Conservation (phyloP, 2,888 invertebrate genomes). For the Drosophila paranaensis region DNA sequence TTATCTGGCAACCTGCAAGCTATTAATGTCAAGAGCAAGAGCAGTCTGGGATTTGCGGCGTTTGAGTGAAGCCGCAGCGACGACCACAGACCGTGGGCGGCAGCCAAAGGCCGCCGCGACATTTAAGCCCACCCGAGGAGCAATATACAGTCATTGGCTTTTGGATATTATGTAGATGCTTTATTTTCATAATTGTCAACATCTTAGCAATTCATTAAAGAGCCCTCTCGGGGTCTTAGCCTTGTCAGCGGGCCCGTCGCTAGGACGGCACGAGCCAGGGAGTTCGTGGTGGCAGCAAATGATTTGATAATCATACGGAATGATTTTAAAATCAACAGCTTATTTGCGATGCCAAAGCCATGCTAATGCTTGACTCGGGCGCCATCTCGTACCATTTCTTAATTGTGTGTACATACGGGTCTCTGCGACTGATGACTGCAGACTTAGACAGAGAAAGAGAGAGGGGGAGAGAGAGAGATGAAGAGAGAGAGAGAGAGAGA, state of each 20-base stretch:
- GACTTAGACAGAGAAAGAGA: slow-evolving; percentile 35
- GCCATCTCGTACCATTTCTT: slow-evolving; percentile 54
- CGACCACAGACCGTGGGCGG: slow-evolving; percentile 13
- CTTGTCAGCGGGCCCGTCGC: slow-evolving; percentile 17
- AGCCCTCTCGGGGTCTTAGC: slow-evolving; percentile 2
- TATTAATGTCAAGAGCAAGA: slow-evolving; percentile 35
- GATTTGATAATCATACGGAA: slow-evolving; percentile 66
- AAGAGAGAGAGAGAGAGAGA: too few relatives aligned
- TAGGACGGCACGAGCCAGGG: slow-evolving; percentile 4
- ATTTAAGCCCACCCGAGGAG: slow-evolving; percentile 46
- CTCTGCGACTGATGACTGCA: slow-evolving; percentile 18
- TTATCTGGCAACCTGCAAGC: slow-evolving; percentile 27
- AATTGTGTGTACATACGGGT: slow-evolving; percentile 67
- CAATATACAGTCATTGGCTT: slow-evolving; percentile 27
- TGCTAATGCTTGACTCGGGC: slow-evolving; percentile 46
- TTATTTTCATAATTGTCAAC: slow-evolving; percentile 66
- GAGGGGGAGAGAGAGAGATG: neutral
- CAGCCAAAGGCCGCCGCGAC: slow-evolving; percentile 22
- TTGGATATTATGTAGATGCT: slow-evolving; percentile 31
- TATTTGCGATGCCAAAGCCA: slow-evolving; percentile 57
- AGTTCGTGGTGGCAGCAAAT: slow-evolving; percentile 38
- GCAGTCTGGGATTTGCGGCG: slow-evolving; percentile 39
- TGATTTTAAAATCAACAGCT: slow-evolving; percentile 71
- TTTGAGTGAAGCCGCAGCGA: slow-evolving; percentile 30
- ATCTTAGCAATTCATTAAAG: slow-evolving; percentile 51